Evolutionary conservation across 2,113 vertebrate species (phyloP), one percentile per base, ranked within the genome.

Genomic region (Tachysurus fulvidraco): DNA sequence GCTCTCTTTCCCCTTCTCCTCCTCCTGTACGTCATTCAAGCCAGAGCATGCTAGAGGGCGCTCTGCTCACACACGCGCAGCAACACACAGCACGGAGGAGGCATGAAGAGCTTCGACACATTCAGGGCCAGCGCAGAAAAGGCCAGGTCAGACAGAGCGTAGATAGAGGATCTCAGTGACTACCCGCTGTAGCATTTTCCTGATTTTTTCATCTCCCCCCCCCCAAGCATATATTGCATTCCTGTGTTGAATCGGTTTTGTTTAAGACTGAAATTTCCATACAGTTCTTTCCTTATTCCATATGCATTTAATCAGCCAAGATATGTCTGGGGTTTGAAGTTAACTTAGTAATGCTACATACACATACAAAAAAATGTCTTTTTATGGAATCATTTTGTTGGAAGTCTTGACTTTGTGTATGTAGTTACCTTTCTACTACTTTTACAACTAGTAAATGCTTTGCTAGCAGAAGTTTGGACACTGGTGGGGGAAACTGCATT

Each of bases 1-100:
- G 92, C 55, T 98, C 96, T 0, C 94, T 96, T 12, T 97, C 96
- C 16, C 93, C 96, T 19, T 95, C 95, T 21, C 95, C 94, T 23
- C 93, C 92, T 4, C 93, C 86, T 5, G 88, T 60, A 81, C 89
- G 52, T 4, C 86, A 23, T 36, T 89, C 91, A 0, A 83, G 77
- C 1, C 90, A 77, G n/a, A 87, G 86, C 21, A 89, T 91, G 54
- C 41, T 91, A 44, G 90, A 94, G 62, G 93, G 85, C 0, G 87
- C 91, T 21, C 44, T 85, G 14, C 85, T 71, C 25, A 93, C 89
- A 30, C 91, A 89, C 1, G 81, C 46, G 81, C 91, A 78, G 85
- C 85, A 88, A 4, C 91, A 93, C 0, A 78, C 59, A 21, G 88
- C 92, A 55, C 92, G 86, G 91, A 65, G 60, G 19, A 28, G 2